These are phyloP conservation scores for Lemur catta DNA, from an alignment of 2,797 vertebrate species.

Conservation along the genomic window DNA sequence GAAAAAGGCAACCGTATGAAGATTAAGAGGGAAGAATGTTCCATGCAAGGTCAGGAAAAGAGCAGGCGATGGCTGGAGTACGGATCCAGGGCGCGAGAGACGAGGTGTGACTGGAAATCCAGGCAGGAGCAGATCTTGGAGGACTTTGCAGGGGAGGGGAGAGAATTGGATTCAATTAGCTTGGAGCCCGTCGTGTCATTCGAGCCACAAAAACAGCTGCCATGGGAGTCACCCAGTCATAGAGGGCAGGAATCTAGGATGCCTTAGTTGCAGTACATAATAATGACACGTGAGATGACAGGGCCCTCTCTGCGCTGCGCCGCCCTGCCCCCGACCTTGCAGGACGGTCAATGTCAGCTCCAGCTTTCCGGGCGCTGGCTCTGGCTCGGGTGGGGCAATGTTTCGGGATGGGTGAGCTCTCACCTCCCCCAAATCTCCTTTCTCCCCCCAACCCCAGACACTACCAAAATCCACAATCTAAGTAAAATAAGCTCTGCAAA, in stretches of 20 bases:
- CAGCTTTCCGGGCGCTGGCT: not conserved
- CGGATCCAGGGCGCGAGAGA: not conserved
- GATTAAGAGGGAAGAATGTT: not conserved
- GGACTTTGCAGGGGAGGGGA: not conserved
- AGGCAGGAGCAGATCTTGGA: not conserved
- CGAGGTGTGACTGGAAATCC: not conserved
- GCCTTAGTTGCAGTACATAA: not conserved
- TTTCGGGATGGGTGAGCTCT: not conserved
- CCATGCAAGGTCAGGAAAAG: not conserved
- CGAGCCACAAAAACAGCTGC: slow-evolving; percentile 31
- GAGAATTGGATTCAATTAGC: not conserved
- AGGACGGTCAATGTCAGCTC: not conserved
- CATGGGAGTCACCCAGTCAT: not conserved
- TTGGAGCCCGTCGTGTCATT: not conserved
- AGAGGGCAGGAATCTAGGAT: not conserved
- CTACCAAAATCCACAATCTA: not conserved
- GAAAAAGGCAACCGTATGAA: not conserved
- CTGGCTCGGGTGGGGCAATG: not conserved
- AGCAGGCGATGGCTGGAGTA: not conserved
- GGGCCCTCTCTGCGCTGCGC: not conserved
- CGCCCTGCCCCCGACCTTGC: not conserved
- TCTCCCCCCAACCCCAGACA: not conserved
- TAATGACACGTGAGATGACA: not conserved
- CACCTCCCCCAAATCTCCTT: not conserved
- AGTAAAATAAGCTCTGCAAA: not conserved